Base-by-base conservation (phyloP, 2,888 invertebrate genomes). In the Lacanobia wlatinum region DNA sequence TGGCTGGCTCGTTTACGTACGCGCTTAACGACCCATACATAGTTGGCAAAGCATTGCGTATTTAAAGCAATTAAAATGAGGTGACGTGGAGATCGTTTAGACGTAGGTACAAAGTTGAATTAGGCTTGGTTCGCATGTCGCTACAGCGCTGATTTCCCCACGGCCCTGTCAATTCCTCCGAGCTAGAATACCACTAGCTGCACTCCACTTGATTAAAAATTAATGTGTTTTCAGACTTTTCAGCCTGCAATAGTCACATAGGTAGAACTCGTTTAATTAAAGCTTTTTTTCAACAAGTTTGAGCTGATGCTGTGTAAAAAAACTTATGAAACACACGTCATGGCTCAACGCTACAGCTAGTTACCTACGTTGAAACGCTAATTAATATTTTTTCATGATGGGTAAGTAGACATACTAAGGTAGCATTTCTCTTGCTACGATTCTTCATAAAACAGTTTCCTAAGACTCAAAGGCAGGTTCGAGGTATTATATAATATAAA, bases 141-240 rank as follows among this genome's bases (percentile, higher is more conserved):
- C 83, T 58, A 80, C 84, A 78, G 71, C 86, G 84, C 80, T 93
- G 94, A 94, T 94, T 94, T 94, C 94, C 94, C 94, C 70, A 78
- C 84, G 90, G 94, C 82, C 91, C 84, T 85, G 90, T 90, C 91
- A 90, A 92, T 90, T 88, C 89, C 89, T 85, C 84, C 79, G 85
- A 78, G 88, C 87, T 87, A 84, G 86, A 88, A 90, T 90, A 88
- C 85, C 89, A 88, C 87, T 90, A 89, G 88, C 87, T 91, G 92
- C 92, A 94, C 92, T 94, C 90, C 84, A 89, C 87, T 88, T 93
- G 91, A 94, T 94, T 93, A 93, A 93, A 92, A 85, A 91, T 93
- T 91, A 87, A 93, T 88, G 88, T 87, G 84, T 91, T 90, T 91
- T 90, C 87, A 89, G 81, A 74, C 82, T 90, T 90, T 91, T 90